These are phyloP conservation scores for Fulmarus glacialis DNA, from an alignment of 2,113 vertebrate species.

Conservation along the genomic window DNA sequence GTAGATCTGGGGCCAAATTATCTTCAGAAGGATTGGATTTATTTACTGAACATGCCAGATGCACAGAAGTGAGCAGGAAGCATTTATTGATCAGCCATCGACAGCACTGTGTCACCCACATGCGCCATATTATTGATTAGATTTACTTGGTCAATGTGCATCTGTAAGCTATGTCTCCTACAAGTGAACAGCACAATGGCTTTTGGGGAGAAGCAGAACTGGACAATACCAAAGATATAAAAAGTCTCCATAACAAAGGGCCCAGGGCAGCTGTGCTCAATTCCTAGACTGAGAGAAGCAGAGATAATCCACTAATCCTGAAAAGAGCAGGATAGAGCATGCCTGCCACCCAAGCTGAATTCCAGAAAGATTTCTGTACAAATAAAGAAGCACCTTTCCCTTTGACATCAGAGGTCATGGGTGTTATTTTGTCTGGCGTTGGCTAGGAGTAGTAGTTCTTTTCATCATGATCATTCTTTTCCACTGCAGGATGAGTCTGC, in stretches of 20 bases:
- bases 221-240: slow-evolving; percentile 67
- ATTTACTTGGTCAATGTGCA: slow-evolving; percentile 38
- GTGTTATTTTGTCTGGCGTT: slow-evolving; percentile 24
- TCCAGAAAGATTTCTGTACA: slow-evolving; percentile 87
- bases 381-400: slow-evolving; percentile 86
- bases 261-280: slow-evolving; percentile 85
- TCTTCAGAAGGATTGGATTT: slow-evolving; percentile 41
- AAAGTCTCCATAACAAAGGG: slow-evolving; percentile 89
- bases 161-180: slow-evolving; percentile 74
- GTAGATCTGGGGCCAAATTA: background rate
- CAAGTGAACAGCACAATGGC: slow-evolving; percentile 79
- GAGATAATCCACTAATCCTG: slow-evolving; percentile 92
- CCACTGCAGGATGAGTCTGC: slow-evolving; percentile 29
- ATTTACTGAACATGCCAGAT: slow-evolving; percentile 38
- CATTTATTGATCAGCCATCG: slow-evolving; percentile 83
- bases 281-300: slow-evolving; percentile 80
- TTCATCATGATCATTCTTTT: slow-evolving; percentile 13
- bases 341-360: slow-evolving; percentile 83
- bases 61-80: slow-evolving; percentile 84
- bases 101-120: slow-evolving; percentile 68
- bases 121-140: slow-evolving; percentile 81
- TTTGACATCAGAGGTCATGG: slow-evolving; percentile 76
- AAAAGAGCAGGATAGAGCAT: slow-evolving; percentile 77
- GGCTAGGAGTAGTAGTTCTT: background rate
- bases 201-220: slow-evolving; percentile 51